Base-by-base conservation (phyloP, 2,888 invertebrate genomes). In the Mesorhabditis sp. region DNA sequence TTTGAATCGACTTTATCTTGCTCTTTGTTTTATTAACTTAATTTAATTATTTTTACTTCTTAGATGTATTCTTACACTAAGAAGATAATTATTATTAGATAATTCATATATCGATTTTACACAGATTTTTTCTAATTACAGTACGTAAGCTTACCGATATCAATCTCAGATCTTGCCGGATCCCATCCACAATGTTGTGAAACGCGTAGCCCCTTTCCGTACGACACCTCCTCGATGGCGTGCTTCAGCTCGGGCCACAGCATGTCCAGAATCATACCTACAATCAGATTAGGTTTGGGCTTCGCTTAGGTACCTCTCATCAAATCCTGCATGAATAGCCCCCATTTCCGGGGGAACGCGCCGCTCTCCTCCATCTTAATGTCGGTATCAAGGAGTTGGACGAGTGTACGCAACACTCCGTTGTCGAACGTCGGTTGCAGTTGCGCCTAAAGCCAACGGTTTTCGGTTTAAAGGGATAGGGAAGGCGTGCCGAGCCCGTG, bases 241-340 rank as follows among this genome's bases (percentile, higher is more conserved):
- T 74, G 76, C 72, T 83, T 82, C 58, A 84, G 72, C 62, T 78
- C 80, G 3, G 84, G 84, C 83, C 83, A 84, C 66, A 84, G 76
- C 72, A 84, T 82, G 69, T 84, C 84, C 76, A 80, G 75, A 44
- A 84, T 81, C 83, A 84, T 82, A 66, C 81, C 83, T 76, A 74
- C 64, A 71, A 65, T n/a, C 5, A 10, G 43, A 15, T 0, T 43
- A 4, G 13, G 43, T 63, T 58, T 28, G 2, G 28, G 28, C 28
- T 28, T 28, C 1, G 28, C 28, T 28, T 28, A 28, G 5, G 42
- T 28, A 80, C 82, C 82, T 68, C 75, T 73, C 66, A 83, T 80
- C 61, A 84, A 69, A 70, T 83, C 83, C 68, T 80, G 76, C 74
- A 84, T 81, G 67, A 83, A 82, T 13, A 76, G 67, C 10, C 74